phyloP scores from a whole-genome alignment of 2,797 vertebrate species.

The Gobio occitaniae region DNA sequence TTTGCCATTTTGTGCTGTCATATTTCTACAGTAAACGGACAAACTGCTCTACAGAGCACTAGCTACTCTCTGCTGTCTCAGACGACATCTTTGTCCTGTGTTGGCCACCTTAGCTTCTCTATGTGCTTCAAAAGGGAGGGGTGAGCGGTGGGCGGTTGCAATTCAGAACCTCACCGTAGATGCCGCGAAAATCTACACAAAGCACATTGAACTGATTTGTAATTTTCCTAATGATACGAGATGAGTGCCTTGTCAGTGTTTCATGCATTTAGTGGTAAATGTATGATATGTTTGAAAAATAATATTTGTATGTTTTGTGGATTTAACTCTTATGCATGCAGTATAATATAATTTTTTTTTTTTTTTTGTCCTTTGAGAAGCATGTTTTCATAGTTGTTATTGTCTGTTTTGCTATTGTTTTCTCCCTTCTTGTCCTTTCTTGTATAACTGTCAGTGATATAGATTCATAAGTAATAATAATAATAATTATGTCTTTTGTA shows the following conservation, averaged over 20 bases:
- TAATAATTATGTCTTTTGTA: not conserved
- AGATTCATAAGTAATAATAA: not conserved
- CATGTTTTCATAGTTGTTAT: not conserved
- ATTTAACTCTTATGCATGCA: not conserved
- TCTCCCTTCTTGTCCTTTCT: not conserved
- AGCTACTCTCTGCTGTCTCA: no score
- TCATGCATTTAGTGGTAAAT: not conserved
- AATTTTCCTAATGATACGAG: not conserved
- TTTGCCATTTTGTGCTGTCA: no score
- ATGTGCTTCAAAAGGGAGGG: no score
- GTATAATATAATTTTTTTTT: no score
- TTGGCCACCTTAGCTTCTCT: no score
- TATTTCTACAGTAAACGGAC: no score
- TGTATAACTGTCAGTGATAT: not conserved
- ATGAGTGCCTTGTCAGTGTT: not conserved
- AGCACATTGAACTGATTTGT: not conserved
- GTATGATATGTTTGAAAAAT: not conserved
- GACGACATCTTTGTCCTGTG: no score
- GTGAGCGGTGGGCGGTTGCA: no score
- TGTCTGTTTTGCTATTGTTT: not conserved
- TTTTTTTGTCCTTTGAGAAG: no score
- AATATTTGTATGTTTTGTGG: not conserved
- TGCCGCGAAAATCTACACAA: no score
- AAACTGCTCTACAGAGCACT: no score
- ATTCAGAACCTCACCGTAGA: no score